These are phyloP conservation scores for Erythrocercus mccallii DNA, from an alignment of 2,113 vertebrate genomes.

Conservation along the genomic window DNA sequence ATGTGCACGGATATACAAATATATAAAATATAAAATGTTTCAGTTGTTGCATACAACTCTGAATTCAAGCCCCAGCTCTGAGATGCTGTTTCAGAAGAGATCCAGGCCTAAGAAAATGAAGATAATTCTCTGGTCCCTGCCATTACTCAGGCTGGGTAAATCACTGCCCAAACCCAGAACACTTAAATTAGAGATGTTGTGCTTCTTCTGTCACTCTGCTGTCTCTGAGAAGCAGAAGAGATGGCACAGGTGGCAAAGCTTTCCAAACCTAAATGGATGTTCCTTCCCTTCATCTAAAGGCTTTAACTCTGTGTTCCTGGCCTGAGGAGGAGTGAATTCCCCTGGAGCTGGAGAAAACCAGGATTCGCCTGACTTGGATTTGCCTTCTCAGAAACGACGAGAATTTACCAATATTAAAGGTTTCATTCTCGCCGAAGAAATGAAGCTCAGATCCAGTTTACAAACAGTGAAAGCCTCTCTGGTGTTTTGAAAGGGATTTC, in stretches of 20 bases:
- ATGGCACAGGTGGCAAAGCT: background rate
- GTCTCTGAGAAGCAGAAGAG: background rate
- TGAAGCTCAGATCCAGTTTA: background rate
- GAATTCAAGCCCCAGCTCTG: background rate
- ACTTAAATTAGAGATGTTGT: background rate
- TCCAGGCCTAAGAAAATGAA: background rate
- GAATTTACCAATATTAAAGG: background rate
- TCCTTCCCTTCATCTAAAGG: background rate
- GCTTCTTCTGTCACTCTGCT: background rate
- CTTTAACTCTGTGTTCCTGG: background rate
- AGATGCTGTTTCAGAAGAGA: background rate
- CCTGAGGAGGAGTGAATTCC: background rate
- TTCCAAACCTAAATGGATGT: background rate
- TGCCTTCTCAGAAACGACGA: background rate
- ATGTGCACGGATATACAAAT: background rate
- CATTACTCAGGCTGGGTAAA: background rate
- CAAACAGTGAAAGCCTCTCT: slow-evolving; percentile 8
- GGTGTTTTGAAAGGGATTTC: slow-evolving; percentile 32
- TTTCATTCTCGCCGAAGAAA: background rate
- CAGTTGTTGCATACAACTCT: background rate
- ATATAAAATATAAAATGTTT: background rate
- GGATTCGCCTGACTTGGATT: background rate
- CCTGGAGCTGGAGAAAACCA: background rate
- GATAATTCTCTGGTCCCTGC: background rate
- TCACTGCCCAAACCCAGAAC: background rate